Base-by-base conservation (phyloP, 2,888 invertebrate genomes). In the Heterodera filipjevi region DNA sequence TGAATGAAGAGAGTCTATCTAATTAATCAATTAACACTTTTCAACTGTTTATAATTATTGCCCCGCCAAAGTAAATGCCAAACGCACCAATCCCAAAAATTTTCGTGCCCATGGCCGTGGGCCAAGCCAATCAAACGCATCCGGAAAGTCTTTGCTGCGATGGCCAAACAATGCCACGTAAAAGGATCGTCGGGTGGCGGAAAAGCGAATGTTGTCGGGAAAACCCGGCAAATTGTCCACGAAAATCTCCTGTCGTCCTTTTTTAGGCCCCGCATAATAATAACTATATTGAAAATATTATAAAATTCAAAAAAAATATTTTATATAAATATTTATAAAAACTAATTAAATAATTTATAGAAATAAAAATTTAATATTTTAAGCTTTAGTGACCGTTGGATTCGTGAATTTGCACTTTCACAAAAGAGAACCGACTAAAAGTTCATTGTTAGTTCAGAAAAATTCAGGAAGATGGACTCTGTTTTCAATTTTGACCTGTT, bases 161-260 rank as follows among this genome's bases (percentile, higher is more conserved):
- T 66, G 64, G 46, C 76, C 66, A 32, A 79, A 79, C 44, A 79
- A 19, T 6, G 81, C 81, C 44, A 81, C 49, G 53, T 80, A 81
- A 33, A 81, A 53, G 49, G 66, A 33, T 39, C 73, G 71, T 8
- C 82, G 72, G 68, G 71, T n/a, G 30, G 75, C 64, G n/a, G 78
- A 79, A n/a, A 74, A 39, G 35, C 81, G 78, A 53, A 81, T 73
- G 70, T 81, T 81, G 71, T 81, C 81, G n/a, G 81, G 81, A 66
- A 76, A 68, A 22, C 82, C 81, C n/a, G 81, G 82, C 39, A 81
- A 70, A 44, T 82, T 82, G 22, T 81, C 81, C 22, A 66, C 49
- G 46, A 81, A 81, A 32, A 76, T 75, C 59, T 76, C 82, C 10
- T 66, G 68, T 5, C 35, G 27, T 14, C 82, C 82, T 53, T 83